These are phyloP conservation scores for Drosophila prostipennis DNA, from an alignment of 2,888 invertebrate species.

Conservation along the genomic window DNA sequence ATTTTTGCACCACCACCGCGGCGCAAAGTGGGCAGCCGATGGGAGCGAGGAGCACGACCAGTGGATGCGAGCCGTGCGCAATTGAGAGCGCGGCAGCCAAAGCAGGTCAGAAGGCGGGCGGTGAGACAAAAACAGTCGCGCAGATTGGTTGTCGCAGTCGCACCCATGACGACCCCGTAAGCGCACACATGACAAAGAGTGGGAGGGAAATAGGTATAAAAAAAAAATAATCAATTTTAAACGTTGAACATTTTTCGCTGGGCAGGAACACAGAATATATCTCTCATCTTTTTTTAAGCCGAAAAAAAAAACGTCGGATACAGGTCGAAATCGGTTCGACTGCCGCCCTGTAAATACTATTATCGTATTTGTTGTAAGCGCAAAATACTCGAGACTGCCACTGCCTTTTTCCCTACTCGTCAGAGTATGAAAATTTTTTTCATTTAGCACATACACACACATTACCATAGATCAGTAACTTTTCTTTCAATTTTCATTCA, in stretches of 20 bases:
- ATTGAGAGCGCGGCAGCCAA: slow-evolving; percentile 47
- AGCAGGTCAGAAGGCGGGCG: slow-evolving; percentile 51
- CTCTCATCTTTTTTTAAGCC: slow-evolving; percentile 5
- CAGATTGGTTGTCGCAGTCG: slow-evolving; percentile 61
- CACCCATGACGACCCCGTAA: slow-evolving; percentile 54
- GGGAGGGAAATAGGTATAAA: slow-evolving; percentile 61
- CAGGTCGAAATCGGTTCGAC: neutral
- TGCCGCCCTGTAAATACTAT: slow-evolving; percentile 7
- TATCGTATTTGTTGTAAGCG: slow-evolving; percentile 11
- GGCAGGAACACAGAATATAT: slow-evolving; percentile 3
- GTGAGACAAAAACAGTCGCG: slow-evolving; percentile 54
- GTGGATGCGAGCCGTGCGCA: slow-evolving; percentile 46
- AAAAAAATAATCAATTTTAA: slow-evolving; percentile 73
- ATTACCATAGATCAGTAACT: slow-evolving; percentile 24
- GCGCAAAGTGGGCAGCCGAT: slow-evolving; percentile 56
- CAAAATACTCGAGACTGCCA: slow-evolving; percentile 1
- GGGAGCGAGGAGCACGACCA: slow-evolving; percentile 69
- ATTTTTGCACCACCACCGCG: slow-evolving; percentile 82
- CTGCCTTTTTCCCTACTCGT: slow-evolving; percentile 15
- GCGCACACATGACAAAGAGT: slow-evolving; percentile 45
- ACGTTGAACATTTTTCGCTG: slow-evolving; percentile 49
- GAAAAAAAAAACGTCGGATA: neutral
- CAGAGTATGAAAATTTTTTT: slow-evolving; percentile 17
- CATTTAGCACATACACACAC: slow-evolving; percentile 30
- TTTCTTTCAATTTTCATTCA: slow-evolving; percentile 18